These are phyloP conservation scores for Apogon hyalosoma DNA, from an alignment of 2,797 vertebrate genomes.

Conservation along the genomic window DNA sequence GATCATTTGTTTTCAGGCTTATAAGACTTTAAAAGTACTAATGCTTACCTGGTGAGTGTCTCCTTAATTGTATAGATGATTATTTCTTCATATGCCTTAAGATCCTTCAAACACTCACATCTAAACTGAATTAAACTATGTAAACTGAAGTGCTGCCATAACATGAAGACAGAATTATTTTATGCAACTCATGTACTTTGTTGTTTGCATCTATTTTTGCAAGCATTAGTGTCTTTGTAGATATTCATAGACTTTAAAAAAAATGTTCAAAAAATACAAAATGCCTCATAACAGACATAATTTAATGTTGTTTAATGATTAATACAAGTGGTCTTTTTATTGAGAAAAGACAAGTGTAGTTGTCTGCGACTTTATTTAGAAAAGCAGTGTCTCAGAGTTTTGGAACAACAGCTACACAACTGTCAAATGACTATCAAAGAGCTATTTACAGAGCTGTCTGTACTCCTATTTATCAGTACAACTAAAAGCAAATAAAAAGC, in stretches of 20 bases:
- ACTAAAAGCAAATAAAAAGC: slow-evolving; percentile 62
- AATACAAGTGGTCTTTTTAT: slow-evolving; percentile 39
- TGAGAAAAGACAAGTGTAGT: slow-evolving; percentile 57
- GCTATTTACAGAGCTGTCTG: slow-evolving; percentile 68
- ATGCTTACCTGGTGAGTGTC: background rate
- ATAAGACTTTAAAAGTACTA: background rate
- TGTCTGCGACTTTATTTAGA: slow-evolving; percentile 74
- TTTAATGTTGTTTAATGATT: slow-evolving; percentile 51
- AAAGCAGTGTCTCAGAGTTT: slow-evolving; percentile 34
- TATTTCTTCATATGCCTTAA: slow-evolving; percentile 5
- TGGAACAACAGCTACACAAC: slow-evolving; percentile 48
- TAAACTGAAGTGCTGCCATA: background rate
- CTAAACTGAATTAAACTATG: background rate
- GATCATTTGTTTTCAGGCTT: background rate
- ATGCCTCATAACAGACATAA: slow-evolving; percentile 31
- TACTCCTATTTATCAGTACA: slow-evolving; percentile 51
- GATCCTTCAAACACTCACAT: background rate
- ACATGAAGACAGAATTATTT: background rate
- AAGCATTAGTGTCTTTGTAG: slow-evolving; percentile 26
- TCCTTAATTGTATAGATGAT: background rate
- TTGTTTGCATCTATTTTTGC: background rate
- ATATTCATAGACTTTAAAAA: slow-evolving; percentile 38
- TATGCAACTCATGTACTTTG: background rate
- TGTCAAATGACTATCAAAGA: slow-evolving; percentile 74
- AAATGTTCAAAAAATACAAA: slow-evolving; percentile 22